Base-by-base conservation (phyloP, 2,797 vertebrate genomes). In the Vespertilio murinus region DNA sequence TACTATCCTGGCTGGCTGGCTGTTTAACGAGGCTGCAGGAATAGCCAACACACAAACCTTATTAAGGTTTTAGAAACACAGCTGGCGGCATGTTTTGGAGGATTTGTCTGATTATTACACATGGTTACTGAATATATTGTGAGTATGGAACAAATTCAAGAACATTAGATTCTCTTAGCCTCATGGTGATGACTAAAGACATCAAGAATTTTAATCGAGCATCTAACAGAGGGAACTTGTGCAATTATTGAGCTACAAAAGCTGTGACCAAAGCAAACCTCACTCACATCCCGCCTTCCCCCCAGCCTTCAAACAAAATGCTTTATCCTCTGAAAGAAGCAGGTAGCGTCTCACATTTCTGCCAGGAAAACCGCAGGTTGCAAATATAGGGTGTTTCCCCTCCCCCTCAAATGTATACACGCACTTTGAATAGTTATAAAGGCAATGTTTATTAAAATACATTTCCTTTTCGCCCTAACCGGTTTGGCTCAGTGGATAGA, bases 151-250 rank as follows among this genome's bases (percentile, higher is more conserved):
- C 25, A 6, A 67, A 77, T 95, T 97, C 91, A 96, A 96, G 83
- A 96, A 95, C 95, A 96, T 84, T 75, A 25, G 93, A 94, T 96
- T 89, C 94, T 89, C 90, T 83, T 20, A 83, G 93, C n/a, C 28
- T 90, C 90, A 61, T 20, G 45, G 69, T 47, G 35, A 97, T 97
- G 92, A 98, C 0, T 3, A 61, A 97, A 88, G 64, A 89, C 64
- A 91, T 61, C 47, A 97, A 96, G 86, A 97, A 98, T 96, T 97
- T 97, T 97, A 97, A 97, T 96, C 80, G 96, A 93, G 65, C 81
- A 94, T 93, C 88, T 87, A 18, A 80, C 71, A 94, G 84, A 95
- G 97, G 95, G 80, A 71, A 88, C 75, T 96, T 96, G 25, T 82
- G 91, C 92, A 65, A 90, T 88, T 77, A 94, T 79, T 77, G 16